phyloP scores from a whole-genome alignment of 1,140 invertebrate genomes.

The Leptopilina boulardi region DNA sequence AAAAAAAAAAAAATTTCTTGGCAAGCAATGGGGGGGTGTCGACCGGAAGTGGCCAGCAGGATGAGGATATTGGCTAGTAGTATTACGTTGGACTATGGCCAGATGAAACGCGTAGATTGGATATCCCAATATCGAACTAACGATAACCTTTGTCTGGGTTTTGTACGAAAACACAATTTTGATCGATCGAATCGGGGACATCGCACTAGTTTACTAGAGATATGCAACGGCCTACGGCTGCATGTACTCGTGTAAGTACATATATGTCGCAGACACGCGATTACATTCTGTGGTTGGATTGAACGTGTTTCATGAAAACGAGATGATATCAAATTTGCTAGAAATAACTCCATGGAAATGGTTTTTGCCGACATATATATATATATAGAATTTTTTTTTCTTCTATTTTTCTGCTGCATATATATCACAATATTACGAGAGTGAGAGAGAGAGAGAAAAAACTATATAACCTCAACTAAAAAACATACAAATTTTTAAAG shows the following conservation, averaged over 20 bases:
- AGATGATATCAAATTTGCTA: slow-evolving; percentile 24
- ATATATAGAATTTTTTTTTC: neutral
- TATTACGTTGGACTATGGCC: slow-evolving; percentile 59
- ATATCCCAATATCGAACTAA: slow-evolving; percentile 51
- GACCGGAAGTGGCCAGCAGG: slow-evolving; percentile 35
- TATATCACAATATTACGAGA: neutral
- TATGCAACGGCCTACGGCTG: slow-evolving; percentile 9
- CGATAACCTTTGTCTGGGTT: slow-evolving; percentile 49
- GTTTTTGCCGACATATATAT: neutral
- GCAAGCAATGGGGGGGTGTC: neutral
- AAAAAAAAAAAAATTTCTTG: slow-evolving; percentile 13
- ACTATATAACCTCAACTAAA: no score
- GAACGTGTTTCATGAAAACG: slow-evolving; percentile 2
- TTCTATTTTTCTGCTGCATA: neutral
- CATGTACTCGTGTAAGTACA: slow-evolving; percentile 11
- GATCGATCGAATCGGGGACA: slow-evolving; percentile 28
- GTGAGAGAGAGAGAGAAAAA: neutral
- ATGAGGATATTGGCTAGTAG: slow-evolving; percentile 55
- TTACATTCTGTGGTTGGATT: slow-evolving; percentile 13
- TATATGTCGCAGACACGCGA: slow-evolving; percentile 18
- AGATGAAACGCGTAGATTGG: slow-evolving; percentile 59
- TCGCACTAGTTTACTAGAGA: slow-evolving; percentile 25
- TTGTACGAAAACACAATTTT: slow-evolving; percentile 29
- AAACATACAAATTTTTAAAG: neutral
- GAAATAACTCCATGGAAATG: slow-evolving; percentile 9